These are phyloP conservation scores for Enteromius trimaculatus DNA, from an alignment of 2,797 vertebrate genomes.

Conservation along the genomic window DNA sequence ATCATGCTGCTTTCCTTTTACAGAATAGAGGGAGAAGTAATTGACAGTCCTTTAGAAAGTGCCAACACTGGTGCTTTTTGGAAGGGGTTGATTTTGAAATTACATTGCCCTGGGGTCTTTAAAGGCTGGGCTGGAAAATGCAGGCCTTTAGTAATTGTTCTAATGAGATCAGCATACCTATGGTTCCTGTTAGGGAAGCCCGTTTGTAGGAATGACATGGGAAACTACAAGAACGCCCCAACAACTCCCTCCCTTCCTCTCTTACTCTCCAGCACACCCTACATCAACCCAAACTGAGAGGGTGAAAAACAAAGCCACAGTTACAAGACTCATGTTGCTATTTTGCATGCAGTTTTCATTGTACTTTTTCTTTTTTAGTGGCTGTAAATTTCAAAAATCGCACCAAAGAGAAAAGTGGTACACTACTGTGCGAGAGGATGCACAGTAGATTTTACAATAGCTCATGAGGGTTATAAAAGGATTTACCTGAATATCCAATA, in stretches of 20 bases:
- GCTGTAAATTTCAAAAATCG: slow-evolving; percentile 27
- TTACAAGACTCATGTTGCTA: slow-evolving; percentile 57
- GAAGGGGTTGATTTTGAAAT: slow-evolving; percentile 62
- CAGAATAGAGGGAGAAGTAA: slow-evolving; percentile 79
- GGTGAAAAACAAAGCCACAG: slow-evolving; percentile 38
- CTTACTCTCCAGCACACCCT: slow-evolving; percentile 20
- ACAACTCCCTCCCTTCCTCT: slow-evolving; percentile 42
- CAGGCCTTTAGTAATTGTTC: slow-evolving; percentile 71
- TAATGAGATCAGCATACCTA: slow-evolving; percentile 75
- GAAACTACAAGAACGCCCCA: slow-evolving; percentile 62
- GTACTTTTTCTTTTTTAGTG: slow-evolving; percentile 3
- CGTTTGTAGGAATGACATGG: slow-evolving; percentile 78
- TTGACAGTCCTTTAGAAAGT: slow-evolving; percentile 83
- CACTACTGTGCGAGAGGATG: not conserved
- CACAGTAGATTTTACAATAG: not conserved
- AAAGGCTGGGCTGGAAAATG: slow-evolving; percentile 55
- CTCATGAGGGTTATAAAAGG: not conserved
- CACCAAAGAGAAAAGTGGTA: slow-evolving; percentile 11
- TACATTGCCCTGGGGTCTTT: slow-evolving; percentile 57
- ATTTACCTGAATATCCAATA: not conserved
- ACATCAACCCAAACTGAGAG: slow-evolving; percentile 33
- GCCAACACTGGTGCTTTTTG: slow-evolving; percentile 71
- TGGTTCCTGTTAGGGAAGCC: slow-evolving; percentile 75
- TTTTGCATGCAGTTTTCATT: slow-evolving; percentile 42
- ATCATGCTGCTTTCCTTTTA: slow-evolving; percentile 83